Percentiles rank a stretch among this genome's conserved stretches.
phyloP scores from a whole-genome alignment of 2,797 vertebrate genomes.

The Melanogrammus aeglefinus region DNA sequence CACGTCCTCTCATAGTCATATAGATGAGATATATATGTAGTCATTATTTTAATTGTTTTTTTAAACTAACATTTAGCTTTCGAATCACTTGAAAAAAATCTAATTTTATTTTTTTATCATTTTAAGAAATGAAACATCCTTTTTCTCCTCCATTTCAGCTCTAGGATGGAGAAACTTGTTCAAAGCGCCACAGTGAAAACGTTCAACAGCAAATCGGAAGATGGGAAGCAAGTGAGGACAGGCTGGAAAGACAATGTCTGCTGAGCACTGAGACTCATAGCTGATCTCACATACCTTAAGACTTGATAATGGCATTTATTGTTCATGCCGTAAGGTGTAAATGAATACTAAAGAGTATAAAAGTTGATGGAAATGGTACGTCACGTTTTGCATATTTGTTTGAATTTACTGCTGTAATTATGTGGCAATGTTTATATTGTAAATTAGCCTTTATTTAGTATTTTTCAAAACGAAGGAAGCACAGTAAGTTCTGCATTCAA shows the following conservation, averaged over 20 bases:
- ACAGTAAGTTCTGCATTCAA: slow-evolving; percentile 30
- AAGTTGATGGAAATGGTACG: slow-evolving; percentile 59
- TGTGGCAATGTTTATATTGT: slow-evolving; percentile 66
- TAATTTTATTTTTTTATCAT: not conserved
- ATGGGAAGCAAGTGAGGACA: slow-evolving; percentile 15
- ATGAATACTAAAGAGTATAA: slow-evolving; percentile 39
- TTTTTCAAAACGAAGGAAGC: slow-evolving; percentile 43
- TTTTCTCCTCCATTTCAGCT: slow-evolving; percentile 46
- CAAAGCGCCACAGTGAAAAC: slow-evolving; percentile 7
- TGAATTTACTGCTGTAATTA: slow-evolving; percentile 44
- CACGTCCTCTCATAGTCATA: not conserved
- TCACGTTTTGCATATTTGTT: slow-evolving; percentile 63
- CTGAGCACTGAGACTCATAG: slow-evolving; percentile 40
- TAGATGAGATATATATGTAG: no score
- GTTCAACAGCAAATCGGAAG: slow-evolving; percentile 9
- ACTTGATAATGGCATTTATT: slow-evolving; percentile 30
- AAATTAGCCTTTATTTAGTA: slow-evolving; percentile 55
- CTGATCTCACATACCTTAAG: slow-evolving; percentile 18
- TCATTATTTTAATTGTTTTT: not conserved
- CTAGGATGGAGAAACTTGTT: slow-evolving; percentile 41
- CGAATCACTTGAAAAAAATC: not conserved
- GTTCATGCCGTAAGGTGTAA: slow-evolving; percentile 44
- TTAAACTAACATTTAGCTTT: not conserved
- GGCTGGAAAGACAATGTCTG: not conserved
- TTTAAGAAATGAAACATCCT: not conserved